Evolutionary conservation across 2,888 invertebrate genomes (phyloP).

Genomic region (Xiphydria camelus): DNA sequence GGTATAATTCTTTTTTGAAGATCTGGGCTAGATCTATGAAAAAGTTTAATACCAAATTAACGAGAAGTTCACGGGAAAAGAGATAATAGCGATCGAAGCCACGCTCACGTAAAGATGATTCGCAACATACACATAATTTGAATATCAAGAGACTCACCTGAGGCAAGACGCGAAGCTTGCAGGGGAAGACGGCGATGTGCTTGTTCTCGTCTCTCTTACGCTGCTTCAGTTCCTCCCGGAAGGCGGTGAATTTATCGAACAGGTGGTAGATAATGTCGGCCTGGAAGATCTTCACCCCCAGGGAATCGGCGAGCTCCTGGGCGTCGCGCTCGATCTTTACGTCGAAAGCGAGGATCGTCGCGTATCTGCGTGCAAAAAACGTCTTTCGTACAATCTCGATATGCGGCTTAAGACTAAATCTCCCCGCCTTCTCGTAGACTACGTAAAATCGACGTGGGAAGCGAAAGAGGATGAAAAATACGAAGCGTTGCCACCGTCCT

Average conservation of each 20-base stretch:
- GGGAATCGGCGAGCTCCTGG: constrained; percentile 92
- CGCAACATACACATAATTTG: too few relatives aligned
- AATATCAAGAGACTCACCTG: constrained; percentile 62
- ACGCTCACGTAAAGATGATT: too few relatives aligned
- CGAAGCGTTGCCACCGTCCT: too few relatives aligned
- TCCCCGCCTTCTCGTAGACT: background rate
- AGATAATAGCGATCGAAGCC: too few relatives aligned
- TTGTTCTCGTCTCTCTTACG: constrained; percentile 94
- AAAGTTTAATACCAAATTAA: too few relatives aligned
- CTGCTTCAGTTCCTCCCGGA: constrained; percentile 86
- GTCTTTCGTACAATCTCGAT: too few relatives aligned
- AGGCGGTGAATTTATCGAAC: constrained; percentile 95
- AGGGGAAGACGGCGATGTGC: constrained; percentile 97
- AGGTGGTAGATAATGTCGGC: constrained; percentile 99
- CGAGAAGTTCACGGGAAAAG: too few relatives aligned
- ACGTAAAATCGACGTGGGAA: background rate
- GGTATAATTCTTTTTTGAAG: too few relatives aligned
- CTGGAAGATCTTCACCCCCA: constrained; percentile 94
- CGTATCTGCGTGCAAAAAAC: constrained; percentile 69
- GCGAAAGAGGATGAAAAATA: background rate
- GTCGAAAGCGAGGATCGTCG: constrained; percentile 98
- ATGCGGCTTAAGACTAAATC: too few relatives aligned
- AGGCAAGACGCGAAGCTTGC: constrained; percentile 79
- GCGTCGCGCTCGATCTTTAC: constrained; percentile 98
- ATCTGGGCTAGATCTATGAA: too few relatives aligned